A percentile compares a stretch with the other conserved stretches of the same genome.
phyloP scores from a whole-genome alignment of 2,113 vertebrate species.

The Xenus cinereus region DNA sequence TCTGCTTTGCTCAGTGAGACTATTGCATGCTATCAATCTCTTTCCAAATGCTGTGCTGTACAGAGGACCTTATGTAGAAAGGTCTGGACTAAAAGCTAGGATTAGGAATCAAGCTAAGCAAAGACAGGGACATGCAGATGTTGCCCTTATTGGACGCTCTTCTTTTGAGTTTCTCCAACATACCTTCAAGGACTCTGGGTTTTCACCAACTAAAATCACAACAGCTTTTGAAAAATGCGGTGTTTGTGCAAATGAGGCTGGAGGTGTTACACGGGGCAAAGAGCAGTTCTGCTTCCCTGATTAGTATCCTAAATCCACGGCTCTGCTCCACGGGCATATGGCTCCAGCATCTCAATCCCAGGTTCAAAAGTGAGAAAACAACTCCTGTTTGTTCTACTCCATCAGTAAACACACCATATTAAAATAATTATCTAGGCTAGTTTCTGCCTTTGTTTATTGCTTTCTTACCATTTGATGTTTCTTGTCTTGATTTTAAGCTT shows the following conservation, averaged over 20 bases:
- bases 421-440: not conserved
- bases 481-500: not conserved
- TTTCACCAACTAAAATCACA: not conserved
- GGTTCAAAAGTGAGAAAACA: not conserved
- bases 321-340: not conserved
- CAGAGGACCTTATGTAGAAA: not conserved
- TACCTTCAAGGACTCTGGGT: not conserved
- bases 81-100: not conserved
- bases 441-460: not conserved
- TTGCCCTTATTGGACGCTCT: not conserved
- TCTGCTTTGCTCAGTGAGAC: not conserved
- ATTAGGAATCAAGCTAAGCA: not conserved
- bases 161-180: not conserved
- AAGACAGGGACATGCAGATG: not conserved
- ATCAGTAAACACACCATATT: not conserved
- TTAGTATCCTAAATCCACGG: not conserved
- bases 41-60: not conserved
- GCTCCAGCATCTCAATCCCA: not conserved
- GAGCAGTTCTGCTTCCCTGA: not conserved
- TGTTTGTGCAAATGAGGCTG: not conserved
- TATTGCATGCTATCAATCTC: not conserved
- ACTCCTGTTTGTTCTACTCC: not conserved
- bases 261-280: not conserved
- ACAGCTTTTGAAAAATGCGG: not conserved
- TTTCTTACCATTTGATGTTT: not conserved